Base-by-base conservation (phyloP, 2,797 vertebrate species). In the Knipowitschia caucasica region DNA sequence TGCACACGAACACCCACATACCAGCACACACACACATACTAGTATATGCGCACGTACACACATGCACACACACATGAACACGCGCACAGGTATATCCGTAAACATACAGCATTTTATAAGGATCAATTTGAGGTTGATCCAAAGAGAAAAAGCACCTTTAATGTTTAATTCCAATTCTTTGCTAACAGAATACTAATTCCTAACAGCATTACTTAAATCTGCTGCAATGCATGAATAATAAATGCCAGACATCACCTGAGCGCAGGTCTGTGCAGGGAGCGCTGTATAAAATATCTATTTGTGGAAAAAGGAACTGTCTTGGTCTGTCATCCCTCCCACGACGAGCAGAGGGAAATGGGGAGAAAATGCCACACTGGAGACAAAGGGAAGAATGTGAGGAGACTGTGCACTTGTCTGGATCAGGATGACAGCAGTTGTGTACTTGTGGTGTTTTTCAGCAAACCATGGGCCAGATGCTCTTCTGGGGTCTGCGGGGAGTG, bases 401-500 rank as follows among this genome's bases (percentile, higher is more conserved):
- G 8, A 12, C 35, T 36, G 31, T n/a, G 31, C 31, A 14, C 1
- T 4, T 3, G 31, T 33, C 12, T 1, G n/a, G 4, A 20, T 21
- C 36, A 5, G 6, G 21, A 20, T 21, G 9, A 1, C 17, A 38
- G 2, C 20, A 23, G 14, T 12, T 3, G 1, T 39, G 7, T 39
- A 18, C 11, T 21, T 21, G 3, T 21, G 3, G 7, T 73, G 20
- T 64, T 31, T 81, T 57, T 7, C 63, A 93, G 92, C 87, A 89
- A 81, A 23, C 82, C 0, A 40, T 92, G 35, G 88, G 73, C 11
- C 86, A 89, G 43, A 92, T 92, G 91, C 81, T 93, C 50, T 93
- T 89, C 75, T 93, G 92, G 92, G 92, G 92, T 62, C 90, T 92
- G 82, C 90, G 89, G 67, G 92, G 92, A 4, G 82, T 93, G 15